Percentiles rank a stretch among this genome's conserved stretches.
Conservation (phyloP, 92 coral and sea anemone species). For the Phenganax marumi region DNA sequence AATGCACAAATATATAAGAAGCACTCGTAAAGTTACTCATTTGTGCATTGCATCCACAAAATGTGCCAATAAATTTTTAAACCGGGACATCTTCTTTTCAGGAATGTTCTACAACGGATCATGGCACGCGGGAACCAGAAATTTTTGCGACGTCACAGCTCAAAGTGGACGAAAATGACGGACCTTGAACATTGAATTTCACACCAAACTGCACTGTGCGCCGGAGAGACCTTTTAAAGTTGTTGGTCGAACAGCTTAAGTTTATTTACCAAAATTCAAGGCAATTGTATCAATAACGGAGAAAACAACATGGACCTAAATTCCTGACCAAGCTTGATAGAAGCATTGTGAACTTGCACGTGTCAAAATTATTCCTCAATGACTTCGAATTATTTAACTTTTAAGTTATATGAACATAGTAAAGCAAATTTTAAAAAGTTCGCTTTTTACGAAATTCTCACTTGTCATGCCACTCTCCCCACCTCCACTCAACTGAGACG, state of each 20-base stretch:
- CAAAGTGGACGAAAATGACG: slow-evolving; percentile 71
- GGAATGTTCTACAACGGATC: slow-evolving; percentile 65
- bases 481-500: not conserved
- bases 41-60: not conserved
- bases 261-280: too few relatives aligned
- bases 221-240: too few relatives aligned
- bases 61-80: not conserved
- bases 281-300: not conserved
- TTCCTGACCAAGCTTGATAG: not conserved
- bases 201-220: not conserved
- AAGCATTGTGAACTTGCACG: not conserved
- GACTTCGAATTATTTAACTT: not conserved
- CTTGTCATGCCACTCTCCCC: not conserved
- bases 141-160: slow-evolving; percentile 73
- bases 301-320: not conserved
- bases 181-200: not conserved
- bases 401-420: not conserved
- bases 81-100: slow-evolving; percentile 20
- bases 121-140: slow-evolving; percentile 37
- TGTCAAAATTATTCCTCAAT: not conserved
- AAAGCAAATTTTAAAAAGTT: not conserved
- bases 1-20: slow-evolving; percentile 12
- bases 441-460: not conserved
- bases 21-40: not conserved
- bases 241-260: too few relatives aligned